Conservation (phyloP, 2,797 vertebrate genomes). For the Chelonia mydas region DNA sequence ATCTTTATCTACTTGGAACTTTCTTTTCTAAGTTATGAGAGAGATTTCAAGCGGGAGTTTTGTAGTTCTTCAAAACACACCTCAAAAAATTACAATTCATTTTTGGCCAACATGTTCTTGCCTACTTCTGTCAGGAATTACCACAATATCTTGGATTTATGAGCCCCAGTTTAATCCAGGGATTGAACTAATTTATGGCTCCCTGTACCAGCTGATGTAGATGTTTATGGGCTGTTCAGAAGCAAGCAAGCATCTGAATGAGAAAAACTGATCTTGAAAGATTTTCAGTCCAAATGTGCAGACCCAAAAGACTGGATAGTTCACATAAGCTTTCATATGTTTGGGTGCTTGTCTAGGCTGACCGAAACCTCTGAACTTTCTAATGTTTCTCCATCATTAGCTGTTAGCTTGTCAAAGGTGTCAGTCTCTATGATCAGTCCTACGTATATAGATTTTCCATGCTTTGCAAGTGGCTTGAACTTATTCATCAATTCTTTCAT, state of each 20-base stretch:
- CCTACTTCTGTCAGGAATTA: background rate
- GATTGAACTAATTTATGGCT: accelerated
- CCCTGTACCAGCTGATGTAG: background rate
- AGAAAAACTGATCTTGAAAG: background rate
- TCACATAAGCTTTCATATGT: background rate
- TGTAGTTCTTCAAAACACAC: background rate
- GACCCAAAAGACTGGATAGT: background rate
- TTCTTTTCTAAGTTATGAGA: background rate
- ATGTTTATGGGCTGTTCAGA: background rate
- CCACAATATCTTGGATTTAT: background rate
- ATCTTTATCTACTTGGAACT: background rate
- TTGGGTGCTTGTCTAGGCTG: background rate
- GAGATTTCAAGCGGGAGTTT: background rate
- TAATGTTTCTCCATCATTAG: background rate
- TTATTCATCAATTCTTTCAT: background rate
- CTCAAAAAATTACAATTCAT: background rate
- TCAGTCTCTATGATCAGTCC: background rate
- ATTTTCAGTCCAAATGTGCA: background rate
- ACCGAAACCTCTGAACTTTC: background rate
- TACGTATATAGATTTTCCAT: background rate
- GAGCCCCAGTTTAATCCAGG: background rate
- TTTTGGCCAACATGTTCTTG: background rate
- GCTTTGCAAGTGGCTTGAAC: background rate
- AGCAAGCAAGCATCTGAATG: background rate
- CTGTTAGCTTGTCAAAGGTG: background rate